Evolutionary conservation across 2,888 invertebrate species (phyloP), one percentile per base, ranked within the genome.

Genomic region (Protonemura montana): DNA sequence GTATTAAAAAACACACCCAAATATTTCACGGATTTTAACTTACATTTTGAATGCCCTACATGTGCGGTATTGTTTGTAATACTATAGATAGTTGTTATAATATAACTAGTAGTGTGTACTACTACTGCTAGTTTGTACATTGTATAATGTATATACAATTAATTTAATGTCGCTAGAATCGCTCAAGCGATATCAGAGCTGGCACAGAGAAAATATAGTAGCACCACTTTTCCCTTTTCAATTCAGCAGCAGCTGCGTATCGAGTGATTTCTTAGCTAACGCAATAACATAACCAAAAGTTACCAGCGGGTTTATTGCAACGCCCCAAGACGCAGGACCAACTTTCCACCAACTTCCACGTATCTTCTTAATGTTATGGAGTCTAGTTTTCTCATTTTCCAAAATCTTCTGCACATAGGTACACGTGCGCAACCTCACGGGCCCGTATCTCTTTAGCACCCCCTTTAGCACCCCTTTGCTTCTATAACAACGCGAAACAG

Each of bases 281-380:
- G 59, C 59, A 59, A 59, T 21, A 59, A 7, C 59, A 21, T 21
- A 59, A 59, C 59, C 59, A 59, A 59, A 59, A 21, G 59, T 59
- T 59, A 3, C 6, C 59, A 78, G 10, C n/a, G n/a, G n/a, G 78
- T 25, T 28, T 78, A 78, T 13, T 78, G 78, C 27, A 16, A 10
- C 78, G 26, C 29, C 3, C 29, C 78, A 13, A 78, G 78, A 78
- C 78, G 1, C 78, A 78, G 29, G 78, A 78, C 27, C 6, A 84
- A 84, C 76, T 84, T 84, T 59, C 28, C n/a, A 26, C 21, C 59
- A 84, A 84, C 59, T 84, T 81, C 59, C 29, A 84, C 78, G 35
- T 35, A 78, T 78, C 78, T 78, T 76, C 84, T 84, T 84, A 84
- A 84, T 84, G 84, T 84, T 84, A 76, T 59, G 59, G 59, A 59